A percentile compares a stretch with the other conserved stretches of the same genome.
These are phyloP conservation scores for Empidonax traillii DNA, from an alignment of 2,113 vertebrate species.

Conservation along the genomic window DNA sequence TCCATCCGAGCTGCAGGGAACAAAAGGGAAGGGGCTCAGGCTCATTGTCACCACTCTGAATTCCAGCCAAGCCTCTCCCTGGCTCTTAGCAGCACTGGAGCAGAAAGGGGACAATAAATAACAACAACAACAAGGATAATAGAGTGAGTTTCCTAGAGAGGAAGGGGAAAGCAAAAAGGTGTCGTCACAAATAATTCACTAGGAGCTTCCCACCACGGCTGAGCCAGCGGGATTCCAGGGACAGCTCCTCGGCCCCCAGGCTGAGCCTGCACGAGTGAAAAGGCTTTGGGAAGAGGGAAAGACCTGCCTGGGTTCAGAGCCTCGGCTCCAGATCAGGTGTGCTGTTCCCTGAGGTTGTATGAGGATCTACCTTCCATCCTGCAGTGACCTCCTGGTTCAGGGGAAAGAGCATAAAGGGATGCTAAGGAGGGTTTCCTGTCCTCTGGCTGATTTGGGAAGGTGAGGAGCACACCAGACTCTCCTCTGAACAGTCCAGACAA, in stretches of 20 bases:
- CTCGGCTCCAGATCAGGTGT: no score
- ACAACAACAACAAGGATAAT: neutral
- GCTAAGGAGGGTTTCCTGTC: neutral
- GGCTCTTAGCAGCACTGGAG: constrained; percentile 17
- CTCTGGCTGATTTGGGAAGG: neutral
- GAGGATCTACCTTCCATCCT: neutral
- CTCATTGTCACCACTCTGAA: neutral
- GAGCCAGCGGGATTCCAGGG: neutral
- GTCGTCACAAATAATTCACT: neutral
- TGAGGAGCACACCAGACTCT: neutral
- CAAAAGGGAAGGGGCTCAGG: neutral
- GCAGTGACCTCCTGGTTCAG: neutral
- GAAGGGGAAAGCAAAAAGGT: neutral
- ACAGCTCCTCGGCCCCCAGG: neutral
- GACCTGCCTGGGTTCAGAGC: neutral
- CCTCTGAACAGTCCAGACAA: neutral
- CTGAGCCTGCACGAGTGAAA: neutral
- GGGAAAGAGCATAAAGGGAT: neutral
- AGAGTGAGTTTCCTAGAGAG: neutral
- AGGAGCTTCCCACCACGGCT: neutral
- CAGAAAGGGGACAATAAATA: constrained; percentile 3
- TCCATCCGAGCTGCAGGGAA: neutral
- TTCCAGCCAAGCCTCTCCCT: neutral
- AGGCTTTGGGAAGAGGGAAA: neutral
- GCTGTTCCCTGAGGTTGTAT: neutral